phyloP scores from a whole-genome alignment of 2,888 invertebrate genomes.

The Liopterus haemorrhoidalis region DNA sequence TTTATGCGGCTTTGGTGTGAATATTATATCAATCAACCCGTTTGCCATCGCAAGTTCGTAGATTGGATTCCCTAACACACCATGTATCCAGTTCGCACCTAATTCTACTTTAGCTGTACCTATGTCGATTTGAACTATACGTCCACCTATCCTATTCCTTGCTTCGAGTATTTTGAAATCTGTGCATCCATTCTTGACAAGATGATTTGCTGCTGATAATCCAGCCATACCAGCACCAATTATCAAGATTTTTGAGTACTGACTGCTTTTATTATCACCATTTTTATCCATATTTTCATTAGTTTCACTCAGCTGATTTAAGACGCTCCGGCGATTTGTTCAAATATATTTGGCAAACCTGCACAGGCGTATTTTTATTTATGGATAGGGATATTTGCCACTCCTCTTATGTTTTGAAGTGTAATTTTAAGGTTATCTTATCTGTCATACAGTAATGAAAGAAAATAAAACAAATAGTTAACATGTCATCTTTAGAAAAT shows the following conservation, averaged over 20 bases:
- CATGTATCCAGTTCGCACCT: slow-evolving; percentile 92
- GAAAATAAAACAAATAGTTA: too few species aligned
- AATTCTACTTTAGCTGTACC: slow-evolving; percentile 66
- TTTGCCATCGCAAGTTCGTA: slow-evolving; percentile 80
- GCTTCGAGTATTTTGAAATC: slow-evolving; percentile 79
- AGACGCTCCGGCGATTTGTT: too few species aligned
- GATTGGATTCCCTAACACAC: slow-evolving; percentile 82
- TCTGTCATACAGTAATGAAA: slow-evolving; percentile 19
- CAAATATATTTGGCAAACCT: too few species aligned
- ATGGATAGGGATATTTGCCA: slow-evolving; percentile 9
- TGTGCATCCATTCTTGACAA: slow-evolving; percentile 70
- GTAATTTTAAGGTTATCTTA: slow-evolving; percentile 16
- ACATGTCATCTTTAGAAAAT: slow-evolving; percentile 25
- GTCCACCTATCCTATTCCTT: slow-evolving; percentile 72
- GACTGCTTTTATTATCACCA: slow-evolving; percentile 30
- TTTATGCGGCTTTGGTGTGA: slow-evolving; percentile 79
- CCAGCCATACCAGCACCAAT: slow-evolving; percentile 85
- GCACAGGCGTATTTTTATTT: not conserved
- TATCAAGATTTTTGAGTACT: slow-evolving; percentile 66
- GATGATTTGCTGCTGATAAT: slow-evolving; percentile 75
- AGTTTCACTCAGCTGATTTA: slow-evolving; percentile 19
- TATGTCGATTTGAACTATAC: slow-evolving; percentile 70
- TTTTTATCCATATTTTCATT: slow-evolving; percentile 28
- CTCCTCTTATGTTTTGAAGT: slow-evolving; percentile 18
- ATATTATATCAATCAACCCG: slow-evolving; percentile 78